phyloP scores from a whole-genome alignment of 2,797 vertebrate species.

The Hipposideros larvatus region DNA sequence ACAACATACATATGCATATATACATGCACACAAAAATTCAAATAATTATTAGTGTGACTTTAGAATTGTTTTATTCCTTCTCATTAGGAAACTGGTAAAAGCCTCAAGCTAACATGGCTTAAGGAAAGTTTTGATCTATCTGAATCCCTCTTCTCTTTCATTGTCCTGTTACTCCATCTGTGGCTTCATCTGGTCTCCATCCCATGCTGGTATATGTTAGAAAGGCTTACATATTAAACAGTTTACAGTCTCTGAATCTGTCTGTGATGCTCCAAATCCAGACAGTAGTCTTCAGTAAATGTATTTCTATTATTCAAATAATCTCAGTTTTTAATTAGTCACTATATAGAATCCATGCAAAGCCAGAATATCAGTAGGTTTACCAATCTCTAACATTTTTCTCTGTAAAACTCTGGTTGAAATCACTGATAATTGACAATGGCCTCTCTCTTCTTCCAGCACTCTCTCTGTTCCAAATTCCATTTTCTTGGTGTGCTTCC shows the following conservation, averaged over 20 bases:
- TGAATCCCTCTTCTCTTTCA: not conserved
- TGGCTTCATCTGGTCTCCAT: not conserved
- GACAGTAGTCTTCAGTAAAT: slow-evolving; percentile 2
- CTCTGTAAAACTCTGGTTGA: slow-evolving; percentile 23
- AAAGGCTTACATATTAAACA: slow-evolving; percentile 27
- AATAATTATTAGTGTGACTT: slow-evolving; percentile 20
- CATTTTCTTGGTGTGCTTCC: not conserved
- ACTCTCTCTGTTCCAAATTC: slow-evolving; percentile 44
- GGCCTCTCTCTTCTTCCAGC: not conserved
- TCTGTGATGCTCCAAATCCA: slow-evolving; percentile 28
- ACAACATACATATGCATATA: not conserved
- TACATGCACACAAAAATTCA: not conserved
- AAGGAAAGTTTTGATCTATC: slow-evolving; percentile 44
- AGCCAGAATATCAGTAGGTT: not conserved
- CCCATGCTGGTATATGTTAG: not conserved
- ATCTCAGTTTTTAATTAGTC: slow-evolving; percentile 40
- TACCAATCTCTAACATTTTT: slow-evolving; percentile 47
- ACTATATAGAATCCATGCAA: not conserved
- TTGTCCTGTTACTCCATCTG: slow-evolving; percentile 2
- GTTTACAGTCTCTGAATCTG: slow-evolving; percentile 33
- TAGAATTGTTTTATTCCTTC: slow-evolving; percentile 40
- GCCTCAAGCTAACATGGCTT: not conserved
- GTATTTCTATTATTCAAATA: slow-evolving; percentile 49
- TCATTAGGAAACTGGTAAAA: slow-evolving; percentile 36
- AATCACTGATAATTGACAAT: slow-evolving; percentile 34